Conservation (phyloP, 2,888 invertebrate genomes). For the Salticus scenicus region DNA sequence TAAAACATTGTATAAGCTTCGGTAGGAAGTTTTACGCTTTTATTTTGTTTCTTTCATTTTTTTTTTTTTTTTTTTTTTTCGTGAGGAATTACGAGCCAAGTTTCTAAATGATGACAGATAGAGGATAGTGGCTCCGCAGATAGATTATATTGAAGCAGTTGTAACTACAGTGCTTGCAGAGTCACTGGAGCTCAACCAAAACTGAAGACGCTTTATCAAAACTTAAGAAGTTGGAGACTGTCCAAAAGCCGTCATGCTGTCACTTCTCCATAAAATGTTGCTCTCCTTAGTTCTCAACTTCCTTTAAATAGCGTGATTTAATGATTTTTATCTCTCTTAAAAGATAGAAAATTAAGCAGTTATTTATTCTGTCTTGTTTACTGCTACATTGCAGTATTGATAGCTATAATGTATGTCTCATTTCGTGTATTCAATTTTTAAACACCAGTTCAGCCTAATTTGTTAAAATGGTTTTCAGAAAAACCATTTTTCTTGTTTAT, state of each 20-base stretch:
- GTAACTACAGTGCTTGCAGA: slow-evolving; percentile 29
- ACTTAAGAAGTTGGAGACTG: slow-evolving; percentile 63
- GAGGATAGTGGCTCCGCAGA: slow-evolving; percentile 43
- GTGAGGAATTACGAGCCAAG: slow-evolving; percentile 58
- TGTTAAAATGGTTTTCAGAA: no score
- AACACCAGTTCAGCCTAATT: no score
- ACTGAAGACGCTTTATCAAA: slow-evolving; percentile 63
- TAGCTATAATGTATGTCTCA: background rate
- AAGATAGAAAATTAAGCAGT: slow-evolving; percentile 48
- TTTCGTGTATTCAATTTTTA: background rate
- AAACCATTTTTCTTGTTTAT: no score
- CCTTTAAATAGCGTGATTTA: slow-evolving; percentile 64
- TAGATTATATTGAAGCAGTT: slow-evolving; percentile 53
- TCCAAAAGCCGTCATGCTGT: slow-evolving; percentile 59
- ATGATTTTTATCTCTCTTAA: slow-evolving; percentile 58
- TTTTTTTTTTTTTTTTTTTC: slow-evolving; percentile 24
- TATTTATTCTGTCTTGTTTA: slow-evolving; percentile 24
- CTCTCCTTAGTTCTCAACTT: slow-evolving; percentile 49
- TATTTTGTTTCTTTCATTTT: background rate
- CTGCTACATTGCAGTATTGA: background rate
- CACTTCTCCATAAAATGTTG: slow-evolving; percentile 58
- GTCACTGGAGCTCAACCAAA: slow-evolving; percentile 63
- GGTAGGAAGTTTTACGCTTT: background rate
- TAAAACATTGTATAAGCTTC: slow-evolving; percentile 46
- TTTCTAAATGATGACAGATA: slow-evolving; percentile 65